These are phyloP conservation scores for Apostichopus parvimensis DNA, from an alignment of 35 echinoderm and acorn worm species.

Conservation along the genomic window DNA sequence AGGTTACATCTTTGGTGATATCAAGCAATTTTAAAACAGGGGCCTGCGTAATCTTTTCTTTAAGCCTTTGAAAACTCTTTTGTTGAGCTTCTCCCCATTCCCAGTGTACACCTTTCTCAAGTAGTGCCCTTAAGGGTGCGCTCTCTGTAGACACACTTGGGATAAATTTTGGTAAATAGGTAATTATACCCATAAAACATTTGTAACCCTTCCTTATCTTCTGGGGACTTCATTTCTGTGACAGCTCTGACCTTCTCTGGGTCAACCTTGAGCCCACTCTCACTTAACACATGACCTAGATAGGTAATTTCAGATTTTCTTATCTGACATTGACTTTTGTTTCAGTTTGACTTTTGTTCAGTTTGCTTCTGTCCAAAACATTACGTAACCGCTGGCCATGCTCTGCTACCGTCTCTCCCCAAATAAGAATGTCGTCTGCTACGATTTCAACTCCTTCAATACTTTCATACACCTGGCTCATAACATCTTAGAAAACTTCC, in stretches of 20 bases:
- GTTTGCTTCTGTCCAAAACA: not conserved
- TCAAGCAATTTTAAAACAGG: conserved; percentile 17
- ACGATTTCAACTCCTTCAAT: conserved; percentile 24
- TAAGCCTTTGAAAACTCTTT: conserved; percentile 17
- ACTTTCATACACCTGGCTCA: conserved; percentile 4
- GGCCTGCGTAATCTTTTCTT: not conserved
- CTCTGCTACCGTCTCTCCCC: not conserved
- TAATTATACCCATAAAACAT: not conserved
- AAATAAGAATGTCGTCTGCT: conserved; percentile 30
- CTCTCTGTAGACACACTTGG: conserved; percentile 39
- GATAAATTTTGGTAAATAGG: conserved; percentile 18
- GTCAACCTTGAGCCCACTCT: conserved; percentile 13
- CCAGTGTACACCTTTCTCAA: no score
- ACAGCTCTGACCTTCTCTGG: conserved; percentile 8
- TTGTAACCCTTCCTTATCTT: not conserved
- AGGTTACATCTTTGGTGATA: not conserved
- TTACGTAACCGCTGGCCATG: not conserved
- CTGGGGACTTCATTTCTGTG: not conserved
- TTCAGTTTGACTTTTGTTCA: not conserved
- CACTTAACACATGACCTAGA: conserved; percentile 13
- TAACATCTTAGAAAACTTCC: conserved; percentile 35
- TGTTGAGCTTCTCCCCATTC: not conserved
- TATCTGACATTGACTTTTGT: conserved; percentile 14
- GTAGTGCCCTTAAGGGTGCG: not conserved
- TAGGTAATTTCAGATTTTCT: conserved; percentile 8